Base-by-base conservation (phyloP, 1,140 invertebrate species). In the Caenorhabditis inopinata region DNA sequence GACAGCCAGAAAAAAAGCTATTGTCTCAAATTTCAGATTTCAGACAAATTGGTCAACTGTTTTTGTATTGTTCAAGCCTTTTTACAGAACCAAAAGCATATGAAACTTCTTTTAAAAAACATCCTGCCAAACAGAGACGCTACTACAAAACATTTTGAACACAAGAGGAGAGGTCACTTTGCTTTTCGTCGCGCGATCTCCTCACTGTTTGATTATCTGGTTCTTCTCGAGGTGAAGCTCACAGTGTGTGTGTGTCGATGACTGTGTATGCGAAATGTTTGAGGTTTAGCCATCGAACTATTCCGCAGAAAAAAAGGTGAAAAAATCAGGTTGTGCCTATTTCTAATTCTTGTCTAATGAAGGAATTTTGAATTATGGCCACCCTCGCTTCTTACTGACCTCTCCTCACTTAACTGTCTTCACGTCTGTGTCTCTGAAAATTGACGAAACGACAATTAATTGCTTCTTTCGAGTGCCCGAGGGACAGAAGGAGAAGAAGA, bases 21-120 rank as follows among this genome's bases (percentile, higher is more conserved):
- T 68, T 68, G 58, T 68, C 58, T 68, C 58, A 32, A 68, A 68
- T 68, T 68, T 68, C 58, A 68, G 58, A 68, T 68, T 32, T n/a
- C n/a, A n/a, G n/a, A 68, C 35, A 68, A 68, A 68, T 38, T 68
- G 58, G 58, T 16, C 58, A 68, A 32, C 32, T 68, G 58, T 68
- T 68, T 68, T 68, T 68, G 32, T n/a, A 5, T 29, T 2, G 9
- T 9, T 68, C 38, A 4, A 11, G 21, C 27, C 2, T 38, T 38
- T 68, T 68, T 68, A 1, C n/a, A 18, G 38, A 21, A 42, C n/a
- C n/a, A n/a, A 21, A 29, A 25, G 27, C 51, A 21, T 5, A 58
- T n/a, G n/a, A n/a, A n/a, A n/a, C n/a, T n/a, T n/a, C 29, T 58
- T 58, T 16, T 25, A 58, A 16, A 16, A 32, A 58, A 29, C 32